Base-by-base conservation (phyloP, 2,888 invertebrate species). In the Pemphredon lugubris region DNA sequence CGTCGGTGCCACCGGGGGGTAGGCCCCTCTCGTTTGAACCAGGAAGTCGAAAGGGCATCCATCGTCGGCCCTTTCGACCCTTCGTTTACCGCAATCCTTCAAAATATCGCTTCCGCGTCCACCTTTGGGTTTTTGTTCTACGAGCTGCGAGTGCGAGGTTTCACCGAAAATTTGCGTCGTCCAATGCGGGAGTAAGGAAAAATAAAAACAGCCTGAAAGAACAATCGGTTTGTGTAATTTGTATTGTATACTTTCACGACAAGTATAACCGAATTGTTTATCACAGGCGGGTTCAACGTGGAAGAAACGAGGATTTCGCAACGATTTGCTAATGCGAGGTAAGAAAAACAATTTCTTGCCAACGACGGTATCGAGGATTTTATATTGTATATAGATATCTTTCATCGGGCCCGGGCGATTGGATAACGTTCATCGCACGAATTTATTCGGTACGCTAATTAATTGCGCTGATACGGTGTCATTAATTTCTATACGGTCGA, bases 1-100 rank as follows among this genome's bases (percentile, higher is more conserved):
- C 61, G 44, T 53, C 30, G 21, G 20, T 75, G 53, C 82, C 20
- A 54, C 76, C n/a, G 69, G 83, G 81, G 77, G 63, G 68, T 69
- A 63, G 9, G n/a, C n/a, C n/a, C n/a, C 14, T 3, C 13, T 60
- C 39, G 9, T 45, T 32, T 32, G 59, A 75, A 77, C 70, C 74
- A 80, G 81, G 77, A 81, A 80, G 71, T 76, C 68, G 69, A 77
- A 74, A 59, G 67, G 61, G 20, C 20, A 37, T 58, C 70, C n/a
- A 47, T 48, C 11, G 44, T 26, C 37, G n/a, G 11, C 39, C 11
- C 26, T 71, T 70, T 64, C 60, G 58, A 60, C 58, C 44, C 40
- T 53, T 39, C 53, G 58, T 47, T 54, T 63, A 72, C 77, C 76
- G 64, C 77, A 73, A 83, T 82, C 70, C 78, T 69, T 77, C 77